phyloP scores from a whole-genome alignment of 2,888 invertebrate species.

The Tetranychus truncatus region DNA sequence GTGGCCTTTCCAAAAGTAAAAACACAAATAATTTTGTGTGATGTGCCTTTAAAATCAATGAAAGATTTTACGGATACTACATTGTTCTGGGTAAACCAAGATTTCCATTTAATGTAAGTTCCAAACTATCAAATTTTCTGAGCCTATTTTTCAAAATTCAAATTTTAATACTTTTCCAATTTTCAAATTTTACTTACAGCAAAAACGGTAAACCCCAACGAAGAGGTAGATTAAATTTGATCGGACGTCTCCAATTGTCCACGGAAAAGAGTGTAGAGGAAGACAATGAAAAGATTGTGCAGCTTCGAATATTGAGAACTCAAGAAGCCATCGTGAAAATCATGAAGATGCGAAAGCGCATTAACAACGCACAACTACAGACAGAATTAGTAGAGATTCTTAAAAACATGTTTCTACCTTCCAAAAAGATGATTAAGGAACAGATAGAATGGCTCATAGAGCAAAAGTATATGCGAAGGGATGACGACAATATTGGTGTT shows the following conservation, averaged over 20 bases:
- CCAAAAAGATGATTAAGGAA: constrained; percentile 98
- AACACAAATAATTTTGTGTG: constrained; percentile 68
- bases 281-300: constrained; percentile 95
- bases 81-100: constrained; percentile 88
- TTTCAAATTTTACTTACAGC: constrained; percentile 35
- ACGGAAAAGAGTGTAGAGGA: constrained; percentile 88
- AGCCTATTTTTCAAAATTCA: neutral
- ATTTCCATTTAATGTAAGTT: constrained; percentile 59
- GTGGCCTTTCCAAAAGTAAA: constrained; percentile 90
- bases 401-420: constrained; percentile 97
- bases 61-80: constrained; percentile 87
- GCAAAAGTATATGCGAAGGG: constrained; percentile 88
- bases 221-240: constrained; percentile 83
- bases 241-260: constrained; percentile 52
- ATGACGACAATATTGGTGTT: constrained; percentile 90
- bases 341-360: constrained; percentile 87
- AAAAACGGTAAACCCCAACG: constrained; percentile 88
- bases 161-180: neutral
- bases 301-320: constrained; percentile 72
- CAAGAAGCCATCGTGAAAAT: constrained; percentile 97
- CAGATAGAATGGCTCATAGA: constrained; percentile 99
- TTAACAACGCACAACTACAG: constrained; percentile 83
- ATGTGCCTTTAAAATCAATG: constrained; percentile 59
- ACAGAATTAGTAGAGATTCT: constrained; percentile 92
- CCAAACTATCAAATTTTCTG: neutral